Percentiles rank a stretch among this genome's conserved stretches.
Conservation (phyloP, 2,113 vertebrate genomes). For the Elephas maximus region DNA sequence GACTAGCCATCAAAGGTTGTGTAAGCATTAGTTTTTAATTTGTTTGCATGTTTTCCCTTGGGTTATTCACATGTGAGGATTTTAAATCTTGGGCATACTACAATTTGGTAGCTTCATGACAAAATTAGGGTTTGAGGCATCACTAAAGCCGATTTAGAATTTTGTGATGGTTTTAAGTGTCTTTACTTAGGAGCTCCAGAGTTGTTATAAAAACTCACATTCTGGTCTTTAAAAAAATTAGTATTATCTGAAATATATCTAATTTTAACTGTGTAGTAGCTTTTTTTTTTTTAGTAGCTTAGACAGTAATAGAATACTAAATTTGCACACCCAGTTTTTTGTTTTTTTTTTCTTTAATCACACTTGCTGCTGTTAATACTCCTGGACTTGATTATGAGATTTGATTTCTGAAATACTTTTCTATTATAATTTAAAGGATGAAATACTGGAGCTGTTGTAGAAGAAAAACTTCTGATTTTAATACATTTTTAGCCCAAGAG, state of each 20-base stretch:
- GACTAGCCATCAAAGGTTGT: background rate
- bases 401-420: slow-evolving; percentile 56
- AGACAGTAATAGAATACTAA: background rate
- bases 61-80: background rate
- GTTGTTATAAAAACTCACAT: background rate
- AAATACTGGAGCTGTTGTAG: slow-evolving; percentile 99
- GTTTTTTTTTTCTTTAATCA: background rate
- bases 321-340: no score
- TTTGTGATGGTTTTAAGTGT: background rate
- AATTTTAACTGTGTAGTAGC: slow-evolving; percentile 50
- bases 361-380: background rate
- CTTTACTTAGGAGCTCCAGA: background rate
- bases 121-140: background rate
- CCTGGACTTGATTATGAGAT: slow-evolving; percentile 14
- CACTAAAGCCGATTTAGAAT: background rate
- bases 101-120: background rate
- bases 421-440: slow-evolving; percentile 91
- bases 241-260: background rate
- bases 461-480: slow-evolving; percentile 98
- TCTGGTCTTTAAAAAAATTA: background rate
- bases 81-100: background rate
- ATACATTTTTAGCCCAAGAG: slow-evolving; percentile 96
- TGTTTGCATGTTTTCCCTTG: background rate
- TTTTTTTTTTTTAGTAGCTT: slow-evolving; percentile 25
- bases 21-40: slow-evolving; percentile 25